Conservation (phyloP, 2,797 vertebrate species). For the Coregonus suidteri region DNA sequence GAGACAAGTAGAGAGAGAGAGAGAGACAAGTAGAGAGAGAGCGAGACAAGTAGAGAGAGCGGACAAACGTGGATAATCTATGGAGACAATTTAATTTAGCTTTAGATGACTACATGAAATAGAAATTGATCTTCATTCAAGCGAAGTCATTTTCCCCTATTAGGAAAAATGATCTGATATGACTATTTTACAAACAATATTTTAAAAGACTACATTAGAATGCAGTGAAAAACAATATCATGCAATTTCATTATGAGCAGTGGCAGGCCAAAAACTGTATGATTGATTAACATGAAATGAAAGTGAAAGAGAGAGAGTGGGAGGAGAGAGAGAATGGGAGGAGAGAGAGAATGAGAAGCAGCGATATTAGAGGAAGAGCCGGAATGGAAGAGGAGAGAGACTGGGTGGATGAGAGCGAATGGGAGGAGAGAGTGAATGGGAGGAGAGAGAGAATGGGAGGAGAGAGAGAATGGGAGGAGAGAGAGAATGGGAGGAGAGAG, state of each 20-base stretch:
- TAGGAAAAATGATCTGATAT: background rate
- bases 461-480: slow-evolving; percentile 10
- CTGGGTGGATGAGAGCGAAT: background rate
- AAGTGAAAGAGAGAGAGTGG: background rate
- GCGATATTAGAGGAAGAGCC: background rate
- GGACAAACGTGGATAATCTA: background rate
- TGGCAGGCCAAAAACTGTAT: slow-evolving; percentile 10
- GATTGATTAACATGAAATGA: slow-evolving; percentile 27
- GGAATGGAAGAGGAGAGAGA: background rate
- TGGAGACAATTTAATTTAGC: background rate
- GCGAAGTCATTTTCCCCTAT: background rate
- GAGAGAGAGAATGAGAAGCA: slow-evolving; percentile 9
- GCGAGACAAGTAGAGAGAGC: too few species aligned
- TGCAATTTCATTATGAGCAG: slow-evolving; percentile 14
- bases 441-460: background rate
- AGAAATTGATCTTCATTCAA: background rate
- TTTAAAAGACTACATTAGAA: slow-evolving; percentile 1
- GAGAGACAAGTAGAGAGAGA: too few species aligned
- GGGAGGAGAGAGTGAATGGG: background rate
- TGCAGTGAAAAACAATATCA: slow-evolving; percentile 16
- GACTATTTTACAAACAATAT: background rate
- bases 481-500: slow-evolving; percentile 6
- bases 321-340: slow-evolving; percentile 1
- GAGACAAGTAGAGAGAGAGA: too few species aligned
- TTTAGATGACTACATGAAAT: background rate